Base-by-base conservation (phyloP, 2,888 invertebrate species). In the Teinopalpus imperialis region DNA sequence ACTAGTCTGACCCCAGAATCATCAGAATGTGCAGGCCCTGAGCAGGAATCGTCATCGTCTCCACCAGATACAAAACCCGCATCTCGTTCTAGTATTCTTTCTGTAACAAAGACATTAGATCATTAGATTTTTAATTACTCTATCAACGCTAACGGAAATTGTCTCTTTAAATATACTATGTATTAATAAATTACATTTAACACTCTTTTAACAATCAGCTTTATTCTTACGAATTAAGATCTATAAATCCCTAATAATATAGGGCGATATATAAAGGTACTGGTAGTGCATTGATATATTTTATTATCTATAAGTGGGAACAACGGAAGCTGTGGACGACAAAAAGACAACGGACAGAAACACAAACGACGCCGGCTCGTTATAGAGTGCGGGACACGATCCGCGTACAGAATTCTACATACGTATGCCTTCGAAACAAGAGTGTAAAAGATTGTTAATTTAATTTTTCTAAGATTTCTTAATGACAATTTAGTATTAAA, bases 41-140 rank as follows among this genome's bases (percentile, higher is more conserved):
- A 89, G 52, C 68, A 91, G 46, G 73, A 92, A 74, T 91, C 91
- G 49, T 93, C 91, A 61, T 94, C 94, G 56, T 94, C 94, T 0
- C 91, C 93, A 1, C 93, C 93, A 0, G 93, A 94, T 53, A 93
- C 94, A 74, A 94, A 94, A 35, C 93, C 94, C 2, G 93, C 93
- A 66, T 94, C 94, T 41, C 90, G 82, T 48, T 92, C 92, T 42
- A 90, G 54, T 50, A 85, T 81, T 20, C 86, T 79, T 66, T 90
- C 92, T 92, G 90, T 7, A 92, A 79, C 74, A 81, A 81, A 81
- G 51, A 60, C 46, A 59, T 40, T 53, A 34, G 9, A 35, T 14
- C 26, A 10, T 32, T 47, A 49, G 49, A 26, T 34, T 21, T 3
- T 52, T 21, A 16, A 16, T 16, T 16, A 16, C 4, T 2, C 4